These are phyloP conservation scores for Ooceraea biroi DNA, from an alignment of 1,140 invertebrate genomes.

Conservation along the genomic window DNA sequence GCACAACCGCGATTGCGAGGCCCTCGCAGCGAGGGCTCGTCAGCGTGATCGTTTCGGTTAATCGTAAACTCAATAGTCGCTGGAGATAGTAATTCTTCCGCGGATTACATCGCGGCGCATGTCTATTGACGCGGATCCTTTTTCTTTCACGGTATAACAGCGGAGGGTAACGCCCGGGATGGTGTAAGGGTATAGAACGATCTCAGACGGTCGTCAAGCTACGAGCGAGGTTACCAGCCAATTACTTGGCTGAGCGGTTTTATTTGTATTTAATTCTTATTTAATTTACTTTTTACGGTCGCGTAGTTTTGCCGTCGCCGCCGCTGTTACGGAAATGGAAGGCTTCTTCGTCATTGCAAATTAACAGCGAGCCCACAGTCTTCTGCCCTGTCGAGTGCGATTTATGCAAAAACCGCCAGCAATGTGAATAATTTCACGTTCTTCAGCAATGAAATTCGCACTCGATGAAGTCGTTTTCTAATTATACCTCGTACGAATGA, in stretches of 20 bases:
- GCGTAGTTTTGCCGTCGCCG: slow-evolving; percentile 68
- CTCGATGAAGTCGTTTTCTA: neutral
- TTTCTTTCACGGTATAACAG: slow-evolving; percentile 70
- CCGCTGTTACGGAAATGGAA: slow-evolving; percentile 81
- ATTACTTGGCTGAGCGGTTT: slow-evolving; percentile 86
- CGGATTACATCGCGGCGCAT: slow-evolving; percentile 78
- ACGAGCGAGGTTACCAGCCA: slow-evolving; percentile 79
- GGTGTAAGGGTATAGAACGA: slow-evolving; percentile 63
- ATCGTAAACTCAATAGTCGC: slow-evolving; percentile 17
- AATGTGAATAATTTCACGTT: neutral
- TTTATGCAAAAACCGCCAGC: slow-evolving; percentile 46
- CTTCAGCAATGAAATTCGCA: slow-evolving; percentile 2
- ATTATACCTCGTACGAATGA: neutral
- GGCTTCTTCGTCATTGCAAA: slow-evolving; percentile 68
- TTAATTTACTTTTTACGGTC: slow-evolving; percentile 86
- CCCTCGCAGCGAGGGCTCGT: neutral
- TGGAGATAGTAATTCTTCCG: slow-evolving; percentile 76
- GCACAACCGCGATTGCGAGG: no score
- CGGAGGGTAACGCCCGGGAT: slow-evolving; percentile 26
- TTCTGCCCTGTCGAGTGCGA: slow-evolving; percentile 15
- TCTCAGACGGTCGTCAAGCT: slow-evolving; percentile 69
- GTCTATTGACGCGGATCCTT: slow-evolving; percentile 80
- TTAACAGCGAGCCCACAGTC: slow-evolving; percentile 51
- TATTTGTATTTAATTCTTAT: slow-evolving; percentile 87
- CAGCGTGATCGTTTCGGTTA: slow-evolving; percentile 1